phyloP scores from a whole-genome alignment of 2,888 invertebrate genomes.

The Labia minor region DNA sequence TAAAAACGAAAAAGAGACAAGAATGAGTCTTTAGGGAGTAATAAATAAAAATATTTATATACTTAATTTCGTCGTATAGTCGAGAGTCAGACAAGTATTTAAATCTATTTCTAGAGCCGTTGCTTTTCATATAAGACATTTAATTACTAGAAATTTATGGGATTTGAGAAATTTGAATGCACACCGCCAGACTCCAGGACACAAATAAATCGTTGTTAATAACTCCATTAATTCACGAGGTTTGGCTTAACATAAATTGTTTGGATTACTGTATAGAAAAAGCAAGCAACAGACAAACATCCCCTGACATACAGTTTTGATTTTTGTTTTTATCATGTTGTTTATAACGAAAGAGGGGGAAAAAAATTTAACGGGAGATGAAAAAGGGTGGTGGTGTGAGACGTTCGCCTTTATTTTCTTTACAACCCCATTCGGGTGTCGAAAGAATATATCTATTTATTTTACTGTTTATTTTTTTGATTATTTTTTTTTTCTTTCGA shows the following conservation, averaged over 20 bases:
- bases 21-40: neutral
- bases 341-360: neutral
- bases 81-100: too few species aligned
- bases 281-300: neutral
- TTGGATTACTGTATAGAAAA: neutral
- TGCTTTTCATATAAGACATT: neutral
- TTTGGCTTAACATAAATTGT: slow-evolving; percentile 9
- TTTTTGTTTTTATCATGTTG: neutral
- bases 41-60: neutral
- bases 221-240: slow-evolving; percentile 9
- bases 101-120: neutral
- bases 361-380: neutral
- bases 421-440: neutral
- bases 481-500: neutral
- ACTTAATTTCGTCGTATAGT: too few species aligned
- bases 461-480: slow-evolving; percentile 1
- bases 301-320: neutral
- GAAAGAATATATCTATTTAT: neutral
- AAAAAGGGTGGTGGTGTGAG: too few species aligned
- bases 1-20: too few species aligned
- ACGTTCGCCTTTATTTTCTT: neutral
- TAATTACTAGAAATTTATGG: slow-evolving; percentile 4
- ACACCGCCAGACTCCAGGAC: neutral
- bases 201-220: slow-evolving; percentile 8
- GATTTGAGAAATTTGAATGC: neutral